phyloP scores from a whole-genome alignment of 2,797 vertebrate genomes.

The Alectoris magna region DNA sequence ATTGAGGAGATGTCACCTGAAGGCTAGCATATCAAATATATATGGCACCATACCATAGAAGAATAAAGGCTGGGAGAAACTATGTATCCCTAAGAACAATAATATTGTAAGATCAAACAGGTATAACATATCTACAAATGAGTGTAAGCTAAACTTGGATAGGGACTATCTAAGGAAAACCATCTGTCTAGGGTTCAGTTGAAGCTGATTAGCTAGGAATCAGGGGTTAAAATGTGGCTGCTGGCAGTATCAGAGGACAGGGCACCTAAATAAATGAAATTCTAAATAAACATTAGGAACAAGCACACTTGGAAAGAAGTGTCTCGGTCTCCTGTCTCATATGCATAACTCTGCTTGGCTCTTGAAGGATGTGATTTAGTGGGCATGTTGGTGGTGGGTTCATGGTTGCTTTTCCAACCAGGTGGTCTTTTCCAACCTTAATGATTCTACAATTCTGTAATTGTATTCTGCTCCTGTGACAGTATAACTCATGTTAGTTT shows the following conservation, averaged over 20 bases:
- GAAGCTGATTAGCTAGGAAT: neutral
- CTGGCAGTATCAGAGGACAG: neutral
- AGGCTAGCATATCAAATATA: rapidly evolving
- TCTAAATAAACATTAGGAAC: neutral
- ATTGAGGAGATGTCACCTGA: neutral
- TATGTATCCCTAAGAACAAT: neutral
- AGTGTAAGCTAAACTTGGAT: neutral
- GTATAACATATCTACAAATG: neutral
- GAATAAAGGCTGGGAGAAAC: neutral
- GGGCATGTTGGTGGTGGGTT: too few species aligned
- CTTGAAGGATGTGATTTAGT: too few species aligned
- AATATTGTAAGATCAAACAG: neutral
- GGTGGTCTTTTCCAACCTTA: neutral
- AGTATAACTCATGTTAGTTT: neutral
- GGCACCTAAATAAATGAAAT: neutral
- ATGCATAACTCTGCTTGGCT: neutral
- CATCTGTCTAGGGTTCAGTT: neutral
- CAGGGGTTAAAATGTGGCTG: neutral
- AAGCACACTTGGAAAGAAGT: neutral
- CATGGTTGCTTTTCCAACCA: too few species aligned
- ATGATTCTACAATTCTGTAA: too few species aligned
- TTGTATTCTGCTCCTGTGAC: neutral
- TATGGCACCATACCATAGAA: rapidly evolving
- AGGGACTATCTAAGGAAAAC: neutral
- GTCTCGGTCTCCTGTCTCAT: neutral